These are phyloP conservation scores for Mus pahari DNA, from an alignment of 2,113 vertebrate genomes.

Conservation along the genomic window DNA sequence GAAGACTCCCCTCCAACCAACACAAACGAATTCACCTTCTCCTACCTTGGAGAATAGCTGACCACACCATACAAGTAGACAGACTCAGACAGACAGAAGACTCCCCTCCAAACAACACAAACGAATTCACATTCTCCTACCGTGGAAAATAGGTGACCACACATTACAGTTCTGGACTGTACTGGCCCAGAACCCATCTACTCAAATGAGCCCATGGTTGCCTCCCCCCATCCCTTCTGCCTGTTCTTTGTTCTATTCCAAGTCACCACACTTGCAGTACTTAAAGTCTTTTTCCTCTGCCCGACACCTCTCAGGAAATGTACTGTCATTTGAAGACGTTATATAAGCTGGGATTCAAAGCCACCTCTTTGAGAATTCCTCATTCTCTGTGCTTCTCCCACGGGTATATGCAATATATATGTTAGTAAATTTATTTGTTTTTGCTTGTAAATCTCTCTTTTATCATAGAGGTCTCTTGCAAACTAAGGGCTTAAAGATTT, in stretches of 20 bases:
- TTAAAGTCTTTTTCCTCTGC: neutral
- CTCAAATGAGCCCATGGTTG: neutral
- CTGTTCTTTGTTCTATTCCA: too few relatives aligned
- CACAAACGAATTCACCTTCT: too few relatives aligned
- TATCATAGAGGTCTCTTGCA: neutral
- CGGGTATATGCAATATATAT: neutral
- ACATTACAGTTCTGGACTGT: neutral
- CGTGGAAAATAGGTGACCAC: neutral
- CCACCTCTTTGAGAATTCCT: neutral
- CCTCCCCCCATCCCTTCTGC: neutral
- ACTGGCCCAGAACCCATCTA: neutral
- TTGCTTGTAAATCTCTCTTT: neutral
- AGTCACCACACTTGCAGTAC: neutral
- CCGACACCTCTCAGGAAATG: neutral
- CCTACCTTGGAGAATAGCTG: neutral
- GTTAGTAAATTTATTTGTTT: neutral
- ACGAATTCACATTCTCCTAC: neutral
- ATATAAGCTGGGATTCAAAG: neutral
- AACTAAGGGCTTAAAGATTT: neutral
- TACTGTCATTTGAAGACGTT: neutral
- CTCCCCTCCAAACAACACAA: too few relatives aligned
- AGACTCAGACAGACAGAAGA: too few relatives aligned
- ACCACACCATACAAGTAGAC: neutral
- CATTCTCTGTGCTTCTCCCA: neutral
- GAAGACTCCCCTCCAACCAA: too few relatives aligned